These are phyloP conservation scores for Pristiophorus japonicus DNA, from an alignment of 2,113 vertebrate genomes.

Conservation along the genomic window DNA sequence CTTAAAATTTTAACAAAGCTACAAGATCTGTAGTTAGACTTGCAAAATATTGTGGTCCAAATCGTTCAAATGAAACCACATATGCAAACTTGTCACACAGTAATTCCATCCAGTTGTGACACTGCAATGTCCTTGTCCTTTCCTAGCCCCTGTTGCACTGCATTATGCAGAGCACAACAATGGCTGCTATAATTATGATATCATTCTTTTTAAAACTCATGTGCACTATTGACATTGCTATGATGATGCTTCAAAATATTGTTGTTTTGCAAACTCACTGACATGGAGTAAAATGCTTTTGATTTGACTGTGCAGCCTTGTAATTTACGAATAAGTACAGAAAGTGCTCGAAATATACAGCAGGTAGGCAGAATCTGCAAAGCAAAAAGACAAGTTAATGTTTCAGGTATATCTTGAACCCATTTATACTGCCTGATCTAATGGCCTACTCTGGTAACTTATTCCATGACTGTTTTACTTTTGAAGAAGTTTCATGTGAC, in stretches of 20 bases:
- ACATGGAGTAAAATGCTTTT: neutral
- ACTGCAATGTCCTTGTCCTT: neutral
- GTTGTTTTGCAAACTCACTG: neutral
- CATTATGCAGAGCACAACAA: neutral
- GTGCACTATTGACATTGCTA: neutral
- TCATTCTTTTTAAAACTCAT: neutral
- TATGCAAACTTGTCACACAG: neutral
- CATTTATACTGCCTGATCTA: no score
- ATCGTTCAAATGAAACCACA: neutral
- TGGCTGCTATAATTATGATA: neutral
- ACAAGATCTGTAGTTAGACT: neutral
- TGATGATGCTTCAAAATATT: neutral
- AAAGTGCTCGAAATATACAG: neutral
- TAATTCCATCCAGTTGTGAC: neutral
- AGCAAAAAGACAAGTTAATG: neutral
- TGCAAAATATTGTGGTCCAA: neutral
- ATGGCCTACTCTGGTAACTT: neutral
- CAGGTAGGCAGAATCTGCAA: neutral
- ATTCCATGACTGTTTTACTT: neutral
- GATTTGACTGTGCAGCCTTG: neutral
- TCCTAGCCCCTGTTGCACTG: neutral
- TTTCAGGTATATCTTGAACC: neutral
- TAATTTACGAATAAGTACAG: neutral
- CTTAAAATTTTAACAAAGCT: neutral
- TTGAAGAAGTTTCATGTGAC: neutral